Base-by-base conservation (phyloP, 1,140 invertebrate genomes). In the Rhynchophorus ferrugineus region DNA sequence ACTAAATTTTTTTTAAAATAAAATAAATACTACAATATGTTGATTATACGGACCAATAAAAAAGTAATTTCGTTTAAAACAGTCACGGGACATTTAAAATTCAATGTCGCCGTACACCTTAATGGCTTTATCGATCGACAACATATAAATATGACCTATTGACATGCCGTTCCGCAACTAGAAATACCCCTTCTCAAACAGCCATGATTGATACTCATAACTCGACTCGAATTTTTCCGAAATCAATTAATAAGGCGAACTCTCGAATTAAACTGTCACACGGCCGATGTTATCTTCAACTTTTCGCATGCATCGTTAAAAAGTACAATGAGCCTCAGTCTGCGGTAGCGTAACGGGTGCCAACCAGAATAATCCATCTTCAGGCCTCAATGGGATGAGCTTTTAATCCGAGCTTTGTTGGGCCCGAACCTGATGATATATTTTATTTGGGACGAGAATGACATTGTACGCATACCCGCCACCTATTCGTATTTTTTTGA, bases 261-360 rank as follows among this genome's bases (percentile, higher is more conserved):
- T 45, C 21, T 48, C 49, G 36, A 57, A 57, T 57, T 57, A 57
- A 51, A 57, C 55, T 57, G 55, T 52, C 55, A 57, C 17, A 35
- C n/a, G 17, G 14, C n/a, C n/a, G 54, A 56, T 56, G 29, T 8
- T 50, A 50, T 49, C 46, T 50, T 18, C 13, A 49, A 49, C 29
- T 55, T 44, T 55, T 39, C 29, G 38, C 46, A 55, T 35, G 47
- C 38, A 49, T 55, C 53, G 53, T 55, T 55, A 55, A 16, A 17
- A 33, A 20, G 18, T 20, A 55, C 53, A 55, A 55, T 44, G 44
- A 35, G 47, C 44, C 35, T n/a, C 36, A 44, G 47, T 49, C 41
- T 55, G 53, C 51, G 51, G 46, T 49, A 24, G 53, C 46, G 43
- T 38, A 44, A 47, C 47, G 52, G 52, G 52, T 54, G 52, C 37